Base-by-base conservation (phyloP, 1,140 invertebrate genomes). In the Magallana angulata region DNA sequence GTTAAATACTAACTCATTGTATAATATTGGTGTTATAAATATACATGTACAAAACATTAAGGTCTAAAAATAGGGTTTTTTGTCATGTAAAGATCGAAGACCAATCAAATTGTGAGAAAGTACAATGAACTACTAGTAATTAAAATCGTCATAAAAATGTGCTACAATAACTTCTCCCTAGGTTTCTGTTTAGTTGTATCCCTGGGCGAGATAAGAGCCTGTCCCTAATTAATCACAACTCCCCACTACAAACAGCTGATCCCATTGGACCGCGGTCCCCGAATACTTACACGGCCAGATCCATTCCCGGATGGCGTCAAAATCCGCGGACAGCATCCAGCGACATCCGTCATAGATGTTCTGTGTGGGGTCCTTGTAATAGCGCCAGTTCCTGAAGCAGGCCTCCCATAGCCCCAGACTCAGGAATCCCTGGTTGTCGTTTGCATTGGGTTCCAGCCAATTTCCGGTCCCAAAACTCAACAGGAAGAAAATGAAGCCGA, bases 331-430 rank as follows among this genome's bases (percentile, higher is more conserved):
- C 94, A 98, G 99, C 80, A 99, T 96, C 94, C 98, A 98, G 94
- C 98, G 97, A 92, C 98, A 99, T 0, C 98, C 98, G 92, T 97
- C 96, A 93, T 99, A 99, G 12, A 97, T 95, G 91, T 98, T 97
- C 88, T 98, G 97, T 93, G 97, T 98, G 93, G 98, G 98, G 93
- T 98, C 98, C 89, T 97, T 96, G 0, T 98, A 98, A 94, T 98
- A 98, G 1, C 97, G 96, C 91, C 98, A 99, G 88, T 97, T 95
- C 89, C 98, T 96, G 93, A 99, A 99, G 93, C 98, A 99, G 93
- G 98, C 98, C 93, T 99, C 98, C 98, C 98, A 99, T 3, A 99
- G 94, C 0, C 98, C 98, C 97, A 99, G 98, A 91, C 82, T 85
- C 14, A 64, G 62, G 62, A 88, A 89, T 57, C 58, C 86, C 58